A percentile compares a stretch with the other conserved stretches of the same genome.
Evolutionary conservation across 1,140 invertebrate genomes (phyloP).

Genomic region (Drosophila kurseongensis): DNA sequence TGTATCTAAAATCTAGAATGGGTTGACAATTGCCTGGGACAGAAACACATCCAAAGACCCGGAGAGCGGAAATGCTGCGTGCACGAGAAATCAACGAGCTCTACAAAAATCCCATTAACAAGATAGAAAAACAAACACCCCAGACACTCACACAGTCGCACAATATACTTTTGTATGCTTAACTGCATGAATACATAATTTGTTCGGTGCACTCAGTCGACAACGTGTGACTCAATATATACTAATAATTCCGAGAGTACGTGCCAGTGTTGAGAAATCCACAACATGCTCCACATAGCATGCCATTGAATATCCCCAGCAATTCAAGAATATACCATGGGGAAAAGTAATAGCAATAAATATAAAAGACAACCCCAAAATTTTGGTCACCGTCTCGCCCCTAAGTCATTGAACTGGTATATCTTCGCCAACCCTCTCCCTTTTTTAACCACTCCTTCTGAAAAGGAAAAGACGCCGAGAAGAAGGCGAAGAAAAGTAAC

Average conservation of each 20-base stretch:
- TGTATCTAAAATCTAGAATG: conserved; percentile 12
- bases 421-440: conserved; percentile 8
- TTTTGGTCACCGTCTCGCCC: conserved; percentile 10
- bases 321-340: background rate
- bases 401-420: conserved; percentile 37
- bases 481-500: conserved; percentile 17
- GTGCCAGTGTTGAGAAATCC: conserved; percentile 12
- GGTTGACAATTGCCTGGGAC: conserved; percentile 36
- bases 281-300: conserved; percentile 3
- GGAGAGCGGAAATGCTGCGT: conserved; percentile 37
- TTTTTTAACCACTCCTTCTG: conserved; percentile 1
- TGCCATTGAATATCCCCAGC: background rate
- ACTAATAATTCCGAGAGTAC: conserved; percentile 3
- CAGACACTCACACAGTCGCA: background rate
- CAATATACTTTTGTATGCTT: conserved; percentile 1
- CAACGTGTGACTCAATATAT: conserved; percentile 4
- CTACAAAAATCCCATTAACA: conserved; percentile 30
- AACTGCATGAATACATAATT: conserved; percentile 22
- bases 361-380: conserved; percentile 32
- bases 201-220: conserved; percentile 14
- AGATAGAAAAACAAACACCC: conserved; percentile 14
- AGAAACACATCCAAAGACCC: conserved; percentile 8
- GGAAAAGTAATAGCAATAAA: background rate
- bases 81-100: conserved; percentile 36
- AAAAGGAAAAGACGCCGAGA: conserved; percentile 17